Percentiles rank a stretch among this genome's conserved stretches.
Conservation (phyloP, 2,888 invertebrate species). For the Allacma fusca region DNA sequence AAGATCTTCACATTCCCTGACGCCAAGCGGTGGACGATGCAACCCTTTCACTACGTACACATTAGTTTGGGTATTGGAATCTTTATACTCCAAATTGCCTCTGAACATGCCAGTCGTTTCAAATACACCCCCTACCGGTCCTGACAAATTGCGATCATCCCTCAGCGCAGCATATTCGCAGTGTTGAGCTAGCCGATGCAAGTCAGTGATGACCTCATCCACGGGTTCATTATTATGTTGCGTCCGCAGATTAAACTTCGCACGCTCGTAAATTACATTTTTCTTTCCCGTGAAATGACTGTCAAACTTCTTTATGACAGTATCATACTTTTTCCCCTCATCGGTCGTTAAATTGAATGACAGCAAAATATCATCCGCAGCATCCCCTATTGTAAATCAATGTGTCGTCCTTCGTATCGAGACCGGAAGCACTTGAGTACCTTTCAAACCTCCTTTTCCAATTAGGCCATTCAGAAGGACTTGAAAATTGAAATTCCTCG, state of each 20-base stretch:
- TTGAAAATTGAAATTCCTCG: too few relatives aligned
- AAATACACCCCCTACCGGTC: too few relatives aligned
- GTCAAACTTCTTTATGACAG: constrained; percentile 43
- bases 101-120: too few relatives aligned
- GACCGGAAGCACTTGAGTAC: constrained; percentile 43
- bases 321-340: constrained; percentile 22
- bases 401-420: constrained; percentile 40
- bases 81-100: too few relatives aligned
- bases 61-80: too few relatives aligned
- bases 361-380: neutral
- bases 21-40: too few relatives aligned
- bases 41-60: too few relatives aligned
- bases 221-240: constrained; percentile 48
- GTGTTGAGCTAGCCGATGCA: constrained; percentile 47
- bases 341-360: neutral
- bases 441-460: constrained; percentile 51
- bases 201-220: constrained; percentile 49
- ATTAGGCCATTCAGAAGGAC: too few relatives aligned
- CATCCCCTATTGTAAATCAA: constrained; percentile 51
- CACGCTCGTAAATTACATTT: constrained; percentile 53
- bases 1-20: too few relatives aligned
- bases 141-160: too few relatives aligned
- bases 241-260: constrained; percentile 45
- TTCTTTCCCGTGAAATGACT: neutral
- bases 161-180: constrained; percentile 50